Conservation (phyloP, 2,888 invertebrate genomes). For the Leptopterna dolabrata region DNA sequence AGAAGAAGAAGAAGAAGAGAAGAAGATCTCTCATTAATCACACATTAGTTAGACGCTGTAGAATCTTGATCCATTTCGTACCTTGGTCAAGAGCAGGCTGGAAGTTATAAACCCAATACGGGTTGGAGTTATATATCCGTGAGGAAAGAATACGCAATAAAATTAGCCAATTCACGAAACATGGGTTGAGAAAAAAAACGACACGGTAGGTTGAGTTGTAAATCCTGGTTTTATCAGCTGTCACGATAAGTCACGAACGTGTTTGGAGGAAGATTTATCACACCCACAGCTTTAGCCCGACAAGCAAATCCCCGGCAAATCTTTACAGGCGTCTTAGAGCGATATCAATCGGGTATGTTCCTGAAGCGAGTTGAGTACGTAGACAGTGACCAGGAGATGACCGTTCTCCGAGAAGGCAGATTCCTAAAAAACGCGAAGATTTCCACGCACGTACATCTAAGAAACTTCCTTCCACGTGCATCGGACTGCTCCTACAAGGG, state of each 20-base stretch:
- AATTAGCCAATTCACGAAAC: too few relatives aligned
- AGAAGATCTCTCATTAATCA: too few relatives aligned
- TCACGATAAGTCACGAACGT: background rate
- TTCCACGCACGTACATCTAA: constrained; percentile 31
- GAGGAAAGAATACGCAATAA: too few relatives aligned
- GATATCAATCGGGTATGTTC: background rate
- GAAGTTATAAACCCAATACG: too few relatives aligned
- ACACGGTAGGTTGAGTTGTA: background rate
- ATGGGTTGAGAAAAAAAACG: background rate
- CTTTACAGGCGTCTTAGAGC: background rate
- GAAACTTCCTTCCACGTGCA: constrained; percentile 33
- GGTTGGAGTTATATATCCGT: too few relatives aligned
- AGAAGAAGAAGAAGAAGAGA: too few relatives aligned
- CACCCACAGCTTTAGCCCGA: background rate
- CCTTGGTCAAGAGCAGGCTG: too few relatives aligned
- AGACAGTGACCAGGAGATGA: background rate
- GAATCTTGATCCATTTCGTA: too few relatives aligned
- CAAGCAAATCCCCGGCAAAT: background rate
- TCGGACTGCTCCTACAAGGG: background rate
- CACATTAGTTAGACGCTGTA: too few relatives aligned
- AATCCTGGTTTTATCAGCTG: background rate
- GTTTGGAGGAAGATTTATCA: background rate
- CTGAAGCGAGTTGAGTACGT: background rate
- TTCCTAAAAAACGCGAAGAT: background rate
- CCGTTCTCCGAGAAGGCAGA: background rate